These are phyloP conservation scores for Orestias chungarensis DNA, from an alignment of 2,797 vertebrate species.

Conservation along the genomic window DNA sequence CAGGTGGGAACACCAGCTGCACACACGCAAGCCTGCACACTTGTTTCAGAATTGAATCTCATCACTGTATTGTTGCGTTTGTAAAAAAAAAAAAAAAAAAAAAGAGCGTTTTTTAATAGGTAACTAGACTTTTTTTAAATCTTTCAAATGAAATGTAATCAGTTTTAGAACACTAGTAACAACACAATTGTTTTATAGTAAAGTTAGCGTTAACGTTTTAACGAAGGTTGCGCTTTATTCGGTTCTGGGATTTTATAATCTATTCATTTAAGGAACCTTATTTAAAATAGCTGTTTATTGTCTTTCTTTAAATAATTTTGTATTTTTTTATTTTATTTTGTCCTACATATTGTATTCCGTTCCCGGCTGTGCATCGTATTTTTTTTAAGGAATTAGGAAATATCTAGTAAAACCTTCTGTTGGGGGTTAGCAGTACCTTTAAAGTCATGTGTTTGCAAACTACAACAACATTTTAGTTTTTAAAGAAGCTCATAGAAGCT, in stretches of 20 bases:
- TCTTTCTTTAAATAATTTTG: neutral
- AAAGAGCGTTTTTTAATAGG: neutral
- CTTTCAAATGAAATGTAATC: too few relatives aligned
- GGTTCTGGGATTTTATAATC: neutral
- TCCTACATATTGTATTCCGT: neutral
- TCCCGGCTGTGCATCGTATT: neutral
- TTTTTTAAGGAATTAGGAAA: neutral
- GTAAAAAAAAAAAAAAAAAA: too few relatives aligned
- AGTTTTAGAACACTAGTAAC: too few relatives aligned
- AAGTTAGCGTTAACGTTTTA: too few relatives aligned
- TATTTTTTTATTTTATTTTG: neutral
- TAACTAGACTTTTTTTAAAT: neutral
- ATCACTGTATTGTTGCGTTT: neutral
- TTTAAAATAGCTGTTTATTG: neutral
- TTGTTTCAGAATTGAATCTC: neutral
- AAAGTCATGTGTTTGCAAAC: too few relatives aligned
- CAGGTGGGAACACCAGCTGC: constrained; percentile 80
- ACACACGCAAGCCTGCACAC: neutral
- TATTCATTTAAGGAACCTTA: neutral
- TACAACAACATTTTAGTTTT: too few relatives aligned
- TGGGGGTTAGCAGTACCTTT: too few relatives aligned
- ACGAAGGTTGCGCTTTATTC: neutral
- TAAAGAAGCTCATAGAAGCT: too few relatives aligned
- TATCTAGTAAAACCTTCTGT: too few relatives aligned
- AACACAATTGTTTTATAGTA: too few relatives aligned